Conservation (phyloP, 2,797 vertebrate species). For the Hylomyscus alleni region DNA sequence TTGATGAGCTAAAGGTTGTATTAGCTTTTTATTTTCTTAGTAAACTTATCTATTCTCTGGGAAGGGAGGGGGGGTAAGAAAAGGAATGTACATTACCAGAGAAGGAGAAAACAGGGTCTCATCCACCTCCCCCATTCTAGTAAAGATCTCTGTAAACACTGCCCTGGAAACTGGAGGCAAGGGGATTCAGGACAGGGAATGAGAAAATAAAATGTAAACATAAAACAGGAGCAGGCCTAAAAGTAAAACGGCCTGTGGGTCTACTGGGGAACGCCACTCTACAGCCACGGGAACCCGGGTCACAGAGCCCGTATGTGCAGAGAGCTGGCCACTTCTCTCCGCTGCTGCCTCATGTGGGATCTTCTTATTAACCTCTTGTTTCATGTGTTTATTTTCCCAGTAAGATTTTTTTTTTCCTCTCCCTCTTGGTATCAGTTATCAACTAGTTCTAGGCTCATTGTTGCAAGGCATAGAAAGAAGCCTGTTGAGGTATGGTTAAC, state of each 20-base stretch:
- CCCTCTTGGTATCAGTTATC: conserved; percentile 65
- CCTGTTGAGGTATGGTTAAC: conserved; percentile 59
- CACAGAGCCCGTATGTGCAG: conserved; percentile 67
- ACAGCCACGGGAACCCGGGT: conserved; percentile 78
- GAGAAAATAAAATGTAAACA: conserved; percentile 92
- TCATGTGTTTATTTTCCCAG: conserved; percentile 79
- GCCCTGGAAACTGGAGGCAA: conserved; percentile 87
- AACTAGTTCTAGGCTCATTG: background rate
- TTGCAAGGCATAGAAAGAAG: conserved; percentile 76
- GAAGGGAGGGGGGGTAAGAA: conserved; percentile 68
- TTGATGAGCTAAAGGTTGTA: conserved; percentile 91
- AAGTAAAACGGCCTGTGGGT: conserved; percentile 84
- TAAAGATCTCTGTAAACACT: conserved; percentile 90
- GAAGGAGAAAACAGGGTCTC: conserved; percentile 83
- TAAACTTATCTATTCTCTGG: conserved; percentile 91
- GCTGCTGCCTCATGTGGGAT: conserved; percentile 83
- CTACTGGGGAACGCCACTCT: conserved; percentile 75
- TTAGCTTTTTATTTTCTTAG: conserved; percentile 91
- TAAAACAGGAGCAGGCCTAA: conserved; percentile 88
- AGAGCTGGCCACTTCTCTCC: conserved; percentile 78
- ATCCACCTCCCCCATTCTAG: conserved; percentile 86
- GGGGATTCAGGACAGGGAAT: conserved; percentile 88
- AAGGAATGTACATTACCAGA: conserved; percentile 86
- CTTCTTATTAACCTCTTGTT: conserved; percentile 88
- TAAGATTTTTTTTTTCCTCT: conserved; percentile 86